Percentiles rank a stretch among this genome's conserved stretches.
Evolutionary conservation across 2,113 vertebrate genomes (phyloP).

Genomic region (Corydoras maculifer): DNA sequence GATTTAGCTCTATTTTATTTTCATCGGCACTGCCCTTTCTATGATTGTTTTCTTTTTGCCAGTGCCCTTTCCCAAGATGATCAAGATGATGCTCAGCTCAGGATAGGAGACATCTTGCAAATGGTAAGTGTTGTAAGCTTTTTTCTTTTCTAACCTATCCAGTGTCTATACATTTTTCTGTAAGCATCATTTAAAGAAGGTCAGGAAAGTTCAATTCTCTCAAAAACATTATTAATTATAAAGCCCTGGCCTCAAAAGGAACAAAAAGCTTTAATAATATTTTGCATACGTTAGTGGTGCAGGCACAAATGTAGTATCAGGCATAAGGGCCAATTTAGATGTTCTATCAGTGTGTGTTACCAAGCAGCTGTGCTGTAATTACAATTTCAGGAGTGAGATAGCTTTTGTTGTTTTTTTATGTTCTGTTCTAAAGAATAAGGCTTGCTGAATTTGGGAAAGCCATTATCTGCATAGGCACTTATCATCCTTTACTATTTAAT

Average conservation of each 20-base stretch:
- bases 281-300: not conserved
- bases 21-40: too few species aligned
- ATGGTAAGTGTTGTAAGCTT: slow-evolving; percentile 67
- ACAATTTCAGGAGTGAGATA: slow-evolving; percentile 17
- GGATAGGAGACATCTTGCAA: slow-evolving; percentile 87
- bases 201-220: not conserved
- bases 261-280: not conserved
- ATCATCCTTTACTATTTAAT: not conserved
- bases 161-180: not conserved
- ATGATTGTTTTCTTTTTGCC: slow-evolving; percentile 1
- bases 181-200: not conserved
- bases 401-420: not conserved
- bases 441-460: not conserved
- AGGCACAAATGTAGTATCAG: slow-evolving; percentile 1
- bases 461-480: not conserved
- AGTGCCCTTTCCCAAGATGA: slow-evolving; percentile 94
- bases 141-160: too few species aligned
- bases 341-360: slow-evolving; percentile 26
- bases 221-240: not conserved
- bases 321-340: slow-evolving; percentile 29
- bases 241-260: not conserved
- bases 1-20: too few species aligned
- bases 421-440: not conserved
- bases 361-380: slow-evolving; percentile 31
- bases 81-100: slow-evolving; percentile 86